Evolutionary conservation across 2,113 vertebrate species (phyloP).

Genomic region (Odobenus rosmarus): DNA sequence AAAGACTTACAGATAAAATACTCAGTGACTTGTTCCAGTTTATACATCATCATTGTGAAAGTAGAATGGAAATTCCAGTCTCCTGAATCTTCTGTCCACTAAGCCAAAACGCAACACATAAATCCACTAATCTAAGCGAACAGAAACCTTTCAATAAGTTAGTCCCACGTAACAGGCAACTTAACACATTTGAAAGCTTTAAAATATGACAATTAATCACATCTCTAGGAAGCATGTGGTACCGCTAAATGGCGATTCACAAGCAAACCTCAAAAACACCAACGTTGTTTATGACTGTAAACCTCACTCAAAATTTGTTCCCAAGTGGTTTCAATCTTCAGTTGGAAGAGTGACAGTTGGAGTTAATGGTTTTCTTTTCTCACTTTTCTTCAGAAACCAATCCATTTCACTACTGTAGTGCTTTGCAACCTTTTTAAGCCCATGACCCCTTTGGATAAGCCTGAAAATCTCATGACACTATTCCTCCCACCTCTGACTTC

Average conservation of each 20-base stretch:
- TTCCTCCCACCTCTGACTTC: neutral
- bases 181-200: slow-evolving; percentile 53
- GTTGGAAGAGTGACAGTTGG: slow-evolving; percentile 61
- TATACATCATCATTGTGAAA: neutral
- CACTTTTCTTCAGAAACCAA: slow-evolving; percentile 67
- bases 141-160: neutral
- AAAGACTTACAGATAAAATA: neutral
- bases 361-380: slow-evolving; percentile 71
- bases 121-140: neutral
- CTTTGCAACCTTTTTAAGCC: slow-evolving; percentile 42
- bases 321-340: slow-evolving; percentile 63
- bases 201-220: slow-evolving; percentile 55
- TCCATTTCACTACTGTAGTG: neutral
- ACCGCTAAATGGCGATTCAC: slow-evolving; percentile 46
- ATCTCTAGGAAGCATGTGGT: slow-evolving; percentile 56
- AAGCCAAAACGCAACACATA: neutral
- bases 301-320: slow-evolving; percentile 60
- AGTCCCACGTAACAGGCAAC: neutral
- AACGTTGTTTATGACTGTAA: slow-evolving; percentile 64
- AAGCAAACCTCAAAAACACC: slow-evolving; percentile 76
- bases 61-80: neutral
- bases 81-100: neutral
- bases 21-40: neutral
- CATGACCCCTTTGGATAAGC: slow-evolving; percentile 45
- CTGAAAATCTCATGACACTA: slow-evolving; percentile 41